These are phyloP conservation scores for Rhagologus leucostigma DNA, from an alignment of 2,113 vertebrate species.

Conservation along the genomic window DNA sequence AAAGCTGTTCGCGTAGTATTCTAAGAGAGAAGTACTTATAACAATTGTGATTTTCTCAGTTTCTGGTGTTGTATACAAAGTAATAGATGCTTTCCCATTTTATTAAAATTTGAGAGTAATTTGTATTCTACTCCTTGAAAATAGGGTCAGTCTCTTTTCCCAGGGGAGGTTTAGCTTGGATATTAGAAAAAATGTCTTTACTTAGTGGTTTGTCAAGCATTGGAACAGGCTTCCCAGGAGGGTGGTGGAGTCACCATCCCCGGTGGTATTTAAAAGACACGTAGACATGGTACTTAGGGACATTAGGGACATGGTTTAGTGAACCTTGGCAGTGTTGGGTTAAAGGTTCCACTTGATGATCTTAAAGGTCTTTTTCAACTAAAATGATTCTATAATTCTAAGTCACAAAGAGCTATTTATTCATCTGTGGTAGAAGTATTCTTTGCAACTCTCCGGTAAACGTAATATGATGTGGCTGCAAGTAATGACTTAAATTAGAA, in stretches of 20 bases:
- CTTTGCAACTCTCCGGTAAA: not conserved
- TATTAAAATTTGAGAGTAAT: not conserved
- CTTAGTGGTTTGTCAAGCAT: not conserved
- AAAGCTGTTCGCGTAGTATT: not conserved
- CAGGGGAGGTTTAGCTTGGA: not conserved
- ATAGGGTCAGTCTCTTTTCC: not conserved
- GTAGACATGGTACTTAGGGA: not conserved
- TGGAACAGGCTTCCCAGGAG: not conserved
- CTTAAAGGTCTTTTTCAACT: not conserved
- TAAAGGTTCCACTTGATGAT: not conserved
- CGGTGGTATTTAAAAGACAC: accelerated
- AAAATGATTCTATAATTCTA: not conserved
- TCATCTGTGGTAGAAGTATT: not conserved
- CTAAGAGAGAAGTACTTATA: not conserved
- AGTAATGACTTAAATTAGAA: not conserved
- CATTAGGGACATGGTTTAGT: not conserved
- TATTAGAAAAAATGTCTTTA: not conserved
- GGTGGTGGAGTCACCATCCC: not conserved
- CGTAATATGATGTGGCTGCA: not conserved
- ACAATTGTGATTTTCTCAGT: not conserved
- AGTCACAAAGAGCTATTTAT: not conserved
- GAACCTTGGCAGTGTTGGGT: not conserved
- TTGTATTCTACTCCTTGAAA: not conserved
- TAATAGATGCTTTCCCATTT: not conserved
- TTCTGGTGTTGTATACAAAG: not conserved